phyloP scores from a whole-genome alignment of 2,888 invertebrate genomes.

The Chrysolina oricalcia region DNA sequence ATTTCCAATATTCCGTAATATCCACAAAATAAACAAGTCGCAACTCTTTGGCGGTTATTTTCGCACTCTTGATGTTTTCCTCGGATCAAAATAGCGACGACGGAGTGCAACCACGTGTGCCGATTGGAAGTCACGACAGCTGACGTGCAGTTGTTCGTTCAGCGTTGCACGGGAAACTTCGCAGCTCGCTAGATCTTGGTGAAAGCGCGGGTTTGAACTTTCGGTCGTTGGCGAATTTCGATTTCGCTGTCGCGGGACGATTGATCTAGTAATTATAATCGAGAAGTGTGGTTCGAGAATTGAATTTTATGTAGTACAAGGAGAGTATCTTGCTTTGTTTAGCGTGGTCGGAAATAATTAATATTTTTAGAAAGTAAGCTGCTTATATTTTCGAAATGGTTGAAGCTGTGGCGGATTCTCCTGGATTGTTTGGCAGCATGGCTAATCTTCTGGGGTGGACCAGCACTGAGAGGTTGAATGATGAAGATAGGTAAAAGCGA shows the following conservation, averaged over 20 bases:
- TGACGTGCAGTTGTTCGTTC: slow-evolving; percentile 52
- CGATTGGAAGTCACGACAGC: slow-evolving; percentile 38
- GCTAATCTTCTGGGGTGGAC: slow-evolving; percentile 63
- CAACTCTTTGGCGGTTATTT: background rate
- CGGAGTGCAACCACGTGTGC: slow-evolving; percentile 39
- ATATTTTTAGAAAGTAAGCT: slow-evolving; percentile 14
- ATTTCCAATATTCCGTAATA: background rate
- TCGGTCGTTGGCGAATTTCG: background rate
- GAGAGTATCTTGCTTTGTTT: background rate
- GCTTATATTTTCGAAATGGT: slow-evolving; percentile 47
- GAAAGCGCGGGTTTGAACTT: slow-evolving; percentile 2
- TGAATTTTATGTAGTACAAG: background rate
- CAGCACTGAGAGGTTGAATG: slow-evolving; percentile 53
- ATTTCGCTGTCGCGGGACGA: background rate
- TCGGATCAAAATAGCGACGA: slow-evolving; percentile 23
- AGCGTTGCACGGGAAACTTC: slow-evolving; percentile 9
- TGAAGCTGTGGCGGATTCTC: slow-evolving; percentile 57
- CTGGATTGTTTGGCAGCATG: slow-evolving; percentile 62
- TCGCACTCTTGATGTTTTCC: background rate
- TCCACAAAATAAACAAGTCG: background rate
- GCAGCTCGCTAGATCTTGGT: background rate
- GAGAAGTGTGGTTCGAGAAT: background rate
- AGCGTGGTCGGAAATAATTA: background rate
- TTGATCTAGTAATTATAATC: background rate
- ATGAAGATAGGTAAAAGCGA: slow-evolving; percentile 64